Base-by-base conservation (phyloP, 2,888 invertebrate species). In the Azorinus chamasolen region DNA sequence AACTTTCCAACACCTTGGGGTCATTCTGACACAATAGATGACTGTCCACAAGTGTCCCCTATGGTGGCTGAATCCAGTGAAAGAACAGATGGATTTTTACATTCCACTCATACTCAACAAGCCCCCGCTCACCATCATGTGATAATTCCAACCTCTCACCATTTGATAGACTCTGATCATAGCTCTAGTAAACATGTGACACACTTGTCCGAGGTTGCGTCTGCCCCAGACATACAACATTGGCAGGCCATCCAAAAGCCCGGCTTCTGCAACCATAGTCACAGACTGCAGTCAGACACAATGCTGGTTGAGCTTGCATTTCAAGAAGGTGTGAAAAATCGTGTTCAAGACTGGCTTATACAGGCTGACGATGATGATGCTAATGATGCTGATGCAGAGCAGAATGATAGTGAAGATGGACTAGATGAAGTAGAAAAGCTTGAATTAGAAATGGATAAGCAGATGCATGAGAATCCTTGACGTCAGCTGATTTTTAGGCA, bases 51-150 rank as follows among this genome's bases (percentile, higher is more conserved):
- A n/a, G 76, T 85, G 8, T 79, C 83, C 18, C 76, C 70, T 24
- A 78, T 81, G 69, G 72, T 76, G 24, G 57, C 59, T 20, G 81
- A 78, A 45, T 65, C 76, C 10, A 85, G 87, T 22, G 87, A 87
- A 51, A 83, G 87, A 64, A 79, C 85, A 25, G 82, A 66, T 46
- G 83, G 79, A 58, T 81, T 84, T 54, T 62, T 89, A 32, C 79
- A 86, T 25, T 88, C 88, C 22, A 87, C 87, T 48, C 84, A 84
- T 41, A 82, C 79, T 5, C 78, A 82, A 14, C 88, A 88, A 32
- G 87, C 90, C 14, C 83, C 89, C 6, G 80, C 69, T 2, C 86
- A 88, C 63, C 82, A 86, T 73, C 88, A 88, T 81, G 87, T 86
- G 72, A 88, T 88, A 41, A 76, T 89, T 63, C 87, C 88, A 22